These are phyloP conservation scores for Hypolimnas misippus DNA, from an alignment of 2,888 invertebrate species.

Conservation along the genomic window DNA sequence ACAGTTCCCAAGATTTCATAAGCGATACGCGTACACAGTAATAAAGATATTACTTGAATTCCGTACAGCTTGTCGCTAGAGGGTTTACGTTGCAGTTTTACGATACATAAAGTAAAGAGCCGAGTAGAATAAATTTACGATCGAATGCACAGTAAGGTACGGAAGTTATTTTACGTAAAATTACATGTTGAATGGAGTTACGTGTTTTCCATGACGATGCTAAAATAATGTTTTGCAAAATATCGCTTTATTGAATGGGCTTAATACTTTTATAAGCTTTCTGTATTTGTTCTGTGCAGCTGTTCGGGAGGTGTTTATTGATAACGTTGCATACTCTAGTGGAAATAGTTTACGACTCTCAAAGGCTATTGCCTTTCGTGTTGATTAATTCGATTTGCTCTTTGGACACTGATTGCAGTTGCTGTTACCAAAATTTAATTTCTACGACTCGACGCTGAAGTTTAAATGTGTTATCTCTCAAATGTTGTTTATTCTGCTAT, in stretches of 20 bases:
- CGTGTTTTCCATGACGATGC: background rate
- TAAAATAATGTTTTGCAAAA: background rate
- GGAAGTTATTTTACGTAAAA: conserved; percentile 45
- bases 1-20: conserved; percentile 43
- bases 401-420: conserved; percentile 69
- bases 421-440: conserved; percentile 30
- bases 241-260: background rate
- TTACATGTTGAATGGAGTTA: conserved; percentile 34
- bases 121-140: conserved; percentile 55
- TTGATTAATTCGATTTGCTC: conserved; percentile 75
- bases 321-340: conserved; percentile 52
- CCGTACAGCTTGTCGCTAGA: conserved; percentile 45
- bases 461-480: background rate
- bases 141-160: conserved; percentile 49
- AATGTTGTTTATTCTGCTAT: too few species aligned
- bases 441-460: conserved; percentile 12
- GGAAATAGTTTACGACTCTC: conserved; percentile 62
- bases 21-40: conserved; percentile 44
- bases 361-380: conserved; percentile 61
- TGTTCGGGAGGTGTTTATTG: conserved; percentile 45
- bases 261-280: background rate
- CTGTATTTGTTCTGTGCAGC: background rate
- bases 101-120: conserved; percentile 62
- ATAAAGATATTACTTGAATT: conserved; percentile 54
- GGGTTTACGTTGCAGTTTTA: conserved; percentile 59